Evolutionary conservation across 2,888 invertebrate genomes (phyloP), one percentile per base, ranked within the genome.

Genomic region (Bombylius major): DNA sequence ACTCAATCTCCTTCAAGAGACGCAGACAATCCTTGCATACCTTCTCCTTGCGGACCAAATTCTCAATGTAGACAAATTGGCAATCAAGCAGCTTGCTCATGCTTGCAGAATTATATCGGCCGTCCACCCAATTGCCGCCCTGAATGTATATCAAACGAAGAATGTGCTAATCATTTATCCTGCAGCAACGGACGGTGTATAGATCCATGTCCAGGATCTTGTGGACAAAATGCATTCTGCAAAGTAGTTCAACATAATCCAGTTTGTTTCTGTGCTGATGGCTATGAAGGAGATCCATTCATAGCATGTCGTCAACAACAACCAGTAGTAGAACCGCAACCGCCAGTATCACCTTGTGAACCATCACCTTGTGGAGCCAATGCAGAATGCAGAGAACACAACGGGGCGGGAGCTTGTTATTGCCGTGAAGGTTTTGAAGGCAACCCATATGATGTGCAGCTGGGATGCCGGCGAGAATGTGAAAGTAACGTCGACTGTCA

Each of bases 351-450:
- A 62, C 89, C 91, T 6, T 90, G 91, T 66, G 78, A 79, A 55
- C 89, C 89, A 52, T 87, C 88, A 56, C 90, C 90, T 4, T 92
- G 92, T 67, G 92, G 92, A 46, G 86, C 85, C 6, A 87, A 89
- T 65, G 87, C 90, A 4, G 87, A 89, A 71, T 91, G 88, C 65
- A 80, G 88, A 8, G 89, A 89, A 71, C 79, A 82, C 61, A 88
- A 89, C 65, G 86, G 86, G 12, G 88, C 90, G 1, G 89, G 87
- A n/a, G 89, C 91, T 45, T 93, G 92, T 67, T 80, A 82, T 36
- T 92, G 91, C 67, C 82, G 83, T 7, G 79, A 82, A 55, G 88
- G 87, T 33, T 87, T 82, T 64, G 83, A 87, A 64, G 91, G 91
- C 42, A 87, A 91, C 73, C 88, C 92, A 1, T 90, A 90, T 64